Evolutionary conservation across 2,797 vertebrate species (phyloP).

Genomic region (Rhinatrema bivittatum): DNA sequence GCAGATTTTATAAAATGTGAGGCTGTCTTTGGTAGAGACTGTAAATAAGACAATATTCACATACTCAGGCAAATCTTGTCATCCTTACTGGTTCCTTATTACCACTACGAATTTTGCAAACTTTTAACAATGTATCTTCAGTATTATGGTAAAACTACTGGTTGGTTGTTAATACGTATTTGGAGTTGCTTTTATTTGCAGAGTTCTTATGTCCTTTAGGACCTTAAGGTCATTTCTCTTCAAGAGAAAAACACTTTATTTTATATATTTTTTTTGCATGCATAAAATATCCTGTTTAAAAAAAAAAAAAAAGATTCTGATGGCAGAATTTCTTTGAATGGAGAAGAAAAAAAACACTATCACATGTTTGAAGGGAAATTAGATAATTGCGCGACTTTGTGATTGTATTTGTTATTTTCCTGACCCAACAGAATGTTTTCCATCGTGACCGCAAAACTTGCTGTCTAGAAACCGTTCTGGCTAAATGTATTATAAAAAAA

Average conservation of each 20-base stretch:
- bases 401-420: slow-evolving; percentile 67
- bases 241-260: slow-evolving; percentile 67
- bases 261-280: slow-evolving; percentile 52
- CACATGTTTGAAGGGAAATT: slow-evolving; percentile 63
- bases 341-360: slow-evolving; percentile 44
- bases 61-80: slow-evolving; percentile 15
- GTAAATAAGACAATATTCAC: slow-evolving; percentile 30
- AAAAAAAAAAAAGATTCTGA: slow-evolving; percentile 19
- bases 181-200: slow-evolving; percentile 32
- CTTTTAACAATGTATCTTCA: slow-evolving; percentile 23
- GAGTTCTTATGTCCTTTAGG: slow-evolving; percentile 56
- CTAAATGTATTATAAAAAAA: no score
- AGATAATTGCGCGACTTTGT: slow-evolving; percentile 65
- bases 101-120: slow-evolving; percentile 9
- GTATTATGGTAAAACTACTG: slow-evolving; percentile 41
- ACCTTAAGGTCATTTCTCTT: slow-evolving; percentile 79
- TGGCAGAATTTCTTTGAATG: slow-evolving; percentile 34
- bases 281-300: slow-evolving; percentile 49
- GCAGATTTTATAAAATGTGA: slow-evolving; percentile 12
- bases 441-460: slow-evolving; percentile 21
- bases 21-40: slow-evolving; percentile 26
- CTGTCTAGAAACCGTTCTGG: no score
- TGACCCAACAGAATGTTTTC: slow-evolving; percentile 35
- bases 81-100: neutral
- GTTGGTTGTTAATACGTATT: slow-evolving; percentile 8